These are phyloP conservation scores for Leptobrachium leishanense DNA, from an alignment of 2,113 vertebrate species.

Conservation along the genomic window DNA sequence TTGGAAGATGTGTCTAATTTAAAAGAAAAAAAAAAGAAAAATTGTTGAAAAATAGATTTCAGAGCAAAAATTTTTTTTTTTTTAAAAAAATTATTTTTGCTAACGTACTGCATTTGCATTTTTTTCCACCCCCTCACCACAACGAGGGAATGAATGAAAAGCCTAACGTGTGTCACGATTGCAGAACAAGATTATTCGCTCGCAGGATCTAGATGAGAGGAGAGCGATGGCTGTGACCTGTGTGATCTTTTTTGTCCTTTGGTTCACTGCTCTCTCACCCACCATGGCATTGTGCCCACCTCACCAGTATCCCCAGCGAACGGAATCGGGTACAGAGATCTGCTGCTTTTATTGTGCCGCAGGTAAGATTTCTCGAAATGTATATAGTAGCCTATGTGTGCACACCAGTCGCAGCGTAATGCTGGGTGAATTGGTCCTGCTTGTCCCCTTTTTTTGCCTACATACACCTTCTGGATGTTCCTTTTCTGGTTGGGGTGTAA, in stretches of 20 bases:
- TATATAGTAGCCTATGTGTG: too few relatives aligned
- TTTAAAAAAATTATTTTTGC: too few relatives aligned
- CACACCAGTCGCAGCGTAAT: too few relatives aligned
- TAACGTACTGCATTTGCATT: not conserved
- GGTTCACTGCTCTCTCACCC: not conserved
- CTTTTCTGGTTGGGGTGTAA: too few relatives aligned
- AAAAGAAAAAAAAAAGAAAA: too few relatives aligned
- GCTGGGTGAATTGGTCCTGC: too few relatives aligned
- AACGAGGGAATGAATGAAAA: not conserved
- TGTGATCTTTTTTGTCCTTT: not conserved
- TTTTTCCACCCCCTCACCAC: not conserved
- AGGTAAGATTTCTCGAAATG: not conserved
- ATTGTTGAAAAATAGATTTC: too few relatives aligned
- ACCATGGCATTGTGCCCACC: not conserved
- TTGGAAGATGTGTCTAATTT: too few relatives aligned
- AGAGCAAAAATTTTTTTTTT: too few relatives aligned
- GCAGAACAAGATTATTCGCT: not conserved
- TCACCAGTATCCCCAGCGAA: not conserved
- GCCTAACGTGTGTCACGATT: not conserved
- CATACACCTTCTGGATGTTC: too few relatives aligned
- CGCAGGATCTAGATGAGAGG: not conserved
- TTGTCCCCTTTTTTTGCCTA: too few relatives aligned
- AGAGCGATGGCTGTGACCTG: not conserved
- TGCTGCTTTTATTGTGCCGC: slow-evolving; percentile 23
- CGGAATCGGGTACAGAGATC: not conserved